Conservation (phyloP, 2,113 vertebrate genomes). For the Gallinago undulata region DNA sequence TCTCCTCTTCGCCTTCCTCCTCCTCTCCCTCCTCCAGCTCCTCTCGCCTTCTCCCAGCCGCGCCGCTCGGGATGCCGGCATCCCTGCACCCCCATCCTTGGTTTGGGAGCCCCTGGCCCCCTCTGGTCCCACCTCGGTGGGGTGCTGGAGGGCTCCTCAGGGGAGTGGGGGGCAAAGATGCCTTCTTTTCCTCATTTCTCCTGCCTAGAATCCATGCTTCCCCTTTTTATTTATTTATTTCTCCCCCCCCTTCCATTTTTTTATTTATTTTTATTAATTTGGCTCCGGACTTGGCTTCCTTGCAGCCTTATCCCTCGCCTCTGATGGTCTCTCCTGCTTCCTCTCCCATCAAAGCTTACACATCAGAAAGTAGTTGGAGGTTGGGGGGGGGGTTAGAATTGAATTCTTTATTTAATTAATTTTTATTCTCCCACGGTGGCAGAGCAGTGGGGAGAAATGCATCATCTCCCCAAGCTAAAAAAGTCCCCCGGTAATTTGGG, state of each 20-base stretch:
- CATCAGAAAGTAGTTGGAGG: neutral
- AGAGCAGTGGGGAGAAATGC: neutral
- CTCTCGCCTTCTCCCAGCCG: neutral
- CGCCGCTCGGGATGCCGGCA: neutral
- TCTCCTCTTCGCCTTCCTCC: constrained; percentile 49
- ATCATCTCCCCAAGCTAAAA: neutral
- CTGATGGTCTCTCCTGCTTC: neutral
- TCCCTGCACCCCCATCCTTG: neutral
- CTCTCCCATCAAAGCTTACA: neutral
- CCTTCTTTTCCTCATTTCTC: neutral
- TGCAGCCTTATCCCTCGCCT: neutral
- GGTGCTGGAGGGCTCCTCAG: neutral
- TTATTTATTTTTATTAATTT: neutral
- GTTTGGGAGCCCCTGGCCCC: neutral
- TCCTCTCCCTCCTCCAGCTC: constrained; percentile 47
- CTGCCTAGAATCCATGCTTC: neutral
- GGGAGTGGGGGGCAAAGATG: neutral
- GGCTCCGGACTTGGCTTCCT: neutral
- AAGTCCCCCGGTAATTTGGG: neutral
- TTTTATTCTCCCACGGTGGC: neutral
- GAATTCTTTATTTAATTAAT: neutral
- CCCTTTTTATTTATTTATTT: neutral
- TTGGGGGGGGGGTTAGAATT: too few species aligned
- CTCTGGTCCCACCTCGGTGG: neutral
- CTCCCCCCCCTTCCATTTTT: neutral